phyloP scores from a whole-genome alignment of 2,888 invertebrate genomes.

The Venusia cambrica region DNA sequence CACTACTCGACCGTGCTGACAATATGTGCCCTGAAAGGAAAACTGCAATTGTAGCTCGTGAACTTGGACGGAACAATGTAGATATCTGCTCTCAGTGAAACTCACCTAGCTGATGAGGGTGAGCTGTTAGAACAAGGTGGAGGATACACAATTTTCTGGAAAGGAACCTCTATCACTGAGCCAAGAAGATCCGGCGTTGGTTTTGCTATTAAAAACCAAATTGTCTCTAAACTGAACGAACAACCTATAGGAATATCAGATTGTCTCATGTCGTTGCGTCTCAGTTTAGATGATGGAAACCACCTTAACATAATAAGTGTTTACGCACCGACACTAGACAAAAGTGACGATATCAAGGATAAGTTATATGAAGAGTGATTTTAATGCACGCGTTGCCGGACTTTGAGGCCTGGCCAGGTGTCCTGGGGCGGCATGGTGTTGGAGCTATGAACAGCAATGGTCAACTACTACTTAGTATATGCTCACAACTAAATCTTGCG shows the following conservation, averaged over 20 bases:
- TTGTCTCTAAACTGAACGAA: conserved; percentile 13
- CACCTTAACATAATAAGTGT: neutral
- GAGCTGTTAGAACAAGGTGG: no score
- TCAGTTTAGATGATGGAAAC: conserved; percentile 8
- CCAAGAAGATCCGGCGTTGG: neutral
- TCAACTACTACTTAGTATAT: conserved; percentile 26
- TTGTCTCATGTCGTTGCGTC: neutral
- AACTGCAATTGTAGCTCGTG: neutral
- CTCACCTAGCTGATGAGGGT: neutral
- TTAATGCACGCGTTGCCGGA: conserved; percentile 10
- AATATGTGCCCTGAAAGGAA: neutral
- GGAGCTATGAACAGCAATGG: conserved; percentile 35
- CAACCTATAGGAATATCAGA: conserved; percentile 10
- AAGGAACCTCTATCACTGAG: neutral
- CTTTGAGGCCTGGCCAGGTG: conserved; percentile 23
- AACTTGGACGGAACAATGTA: neutral
- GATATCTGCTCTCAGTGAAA: neutral
- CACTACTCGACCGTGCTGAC: neutral
- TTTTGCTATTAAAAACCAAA: neutral
- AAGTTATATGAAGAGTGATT: conserved; percentile 29
- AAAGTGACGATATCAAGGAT: conserved; percentile 16
- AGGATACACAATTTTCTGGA: no score
- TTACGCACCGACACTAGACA: neutral
- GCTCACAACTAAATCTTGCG: conserved; percentile 24
- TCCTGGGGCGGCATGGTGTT: conserved; percentile 32